Conservation (phyloP, 2,888 invertebrate genomes). For the Erebia palarica region DNA sequence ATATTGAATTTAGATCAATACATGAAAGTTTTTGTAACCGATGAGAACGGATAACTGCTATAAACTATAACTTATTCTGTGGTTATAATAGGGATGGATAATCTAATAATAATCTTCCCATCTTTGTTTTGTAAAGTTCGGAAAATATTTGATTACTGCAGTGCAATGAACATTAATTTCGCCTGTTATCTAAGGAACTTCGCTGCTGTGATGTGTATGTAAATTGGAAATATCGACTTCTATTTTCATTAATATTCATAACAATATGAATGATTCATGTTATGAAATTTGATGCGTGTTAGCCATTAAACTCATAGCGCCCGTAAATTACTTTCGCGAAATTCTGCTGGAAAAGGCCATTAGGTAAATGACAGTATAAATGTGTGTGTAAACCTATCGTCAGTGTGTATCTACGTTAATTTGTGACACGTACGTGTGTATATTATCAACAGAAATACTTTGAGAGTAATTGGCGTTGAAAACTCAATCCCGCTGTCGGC, state of each 20-base stretch:
- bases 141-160: neutral
- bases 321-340: conserved; percentile 37
- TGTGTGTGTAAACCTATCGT: conserved; percentile 10
- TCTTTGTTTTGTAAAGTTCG: neutral
- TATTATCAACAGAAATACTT: conserved; percentile 17
- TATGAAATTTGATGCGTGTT: conserved; percentile 31
- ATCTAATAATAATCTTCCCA: neutral
- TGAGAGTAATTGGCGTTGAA: conserved; percentile 15
- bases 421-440: conserved; percentile 7
- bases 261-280: conserved; percentile 28
- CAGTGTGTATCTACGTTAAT: conserved; percentile 3
- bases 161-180: conserved; percentile 6
- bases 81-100: neutral
- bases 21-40: too few relatives aligned
- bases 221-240: conserved; percentile 46
- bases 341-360: conserved; percentile 33
- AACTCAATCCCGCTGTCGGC: neutral
- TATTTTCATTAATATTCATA: conserved; percentile 31
- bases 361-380: conserved; percentile 28
- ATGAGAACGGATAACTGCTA: neutral
- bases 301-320: conserved; percentile 34
- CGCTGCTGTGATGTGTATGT: conserved; percentile 34
- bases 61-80: neutral
- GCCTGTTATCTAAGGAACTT: conserved; percentile 14
- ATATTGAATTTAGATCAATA: too few relatives aligned